A percentile compares a stretch with the other conserved stretches of the same genome.
Evolutionary conservation across 2,113 vertebrate species (phyloP).

Genomic region (Tricholaema leucomelas): DNA sequence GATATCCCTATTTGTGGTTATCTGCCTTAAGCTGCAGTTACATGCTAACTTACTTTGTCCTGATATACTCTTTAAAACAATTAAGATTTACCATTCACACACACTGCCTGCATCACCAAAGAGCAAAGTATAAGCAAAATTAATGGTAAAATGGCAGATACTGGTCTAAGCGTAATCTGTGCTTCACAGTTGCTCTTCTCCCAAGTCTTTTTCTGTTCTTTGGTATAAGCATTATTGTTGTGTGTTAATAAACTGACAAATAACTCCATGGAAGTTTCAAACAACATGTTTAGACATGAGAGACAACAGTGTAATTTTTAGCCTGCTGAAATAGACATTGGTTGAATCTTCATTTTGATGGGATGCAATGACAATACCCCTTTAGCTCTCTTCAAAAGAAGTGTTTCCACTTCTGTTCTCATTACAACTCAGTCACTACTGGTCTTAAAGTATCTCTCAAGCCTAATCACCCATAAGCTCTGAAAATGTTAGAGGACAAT

Average conservation of each 20-base stretch:
- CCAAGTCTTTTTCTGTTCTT: too few relatives aligned
- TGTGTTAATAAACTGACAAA: too few relatives aligned
- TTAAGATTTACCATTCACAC: background rate
- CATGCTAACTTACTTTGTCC: background rate
- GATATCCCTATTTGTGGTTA: background rate
- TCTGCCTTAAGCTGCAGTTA: background rate
- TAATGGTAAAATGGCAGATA: too few relatives aligned
- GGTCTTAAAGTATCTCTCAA: background rate
- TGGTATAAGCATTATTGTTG: too few relatives aligned
- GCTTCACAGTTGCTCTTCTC: too few relatives aligned
- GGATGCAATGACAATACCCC: background rate
- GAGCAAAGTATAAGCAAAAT: too few relatives aligned
- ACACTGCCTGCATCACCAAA: background rate
- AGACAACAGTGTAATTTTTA: rapidly evolving
- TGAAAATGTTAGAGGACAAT: background rate
- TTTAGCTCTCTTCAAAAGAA: too few relatives aligned
- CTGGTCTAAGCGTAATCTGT: too few relatives aligned
- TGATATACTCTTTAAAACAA: background rate
- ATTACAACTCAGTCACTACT: too few relatives aligned
- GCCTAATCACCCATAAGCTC: background rate
- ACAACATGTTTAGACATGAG: background rate
- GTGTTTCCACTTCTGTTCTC: too few relatives aligned
- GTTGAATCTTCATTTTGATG: background rate
- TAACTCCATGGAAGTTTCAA: background rate
- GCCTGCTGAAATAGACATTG: background rate